Percentiles rank a stretch among this genome's conserved stretches.
Conservation (phyloP, 64 coral and sea anemone species). For the Astreopora myriophthalma region DNA sequence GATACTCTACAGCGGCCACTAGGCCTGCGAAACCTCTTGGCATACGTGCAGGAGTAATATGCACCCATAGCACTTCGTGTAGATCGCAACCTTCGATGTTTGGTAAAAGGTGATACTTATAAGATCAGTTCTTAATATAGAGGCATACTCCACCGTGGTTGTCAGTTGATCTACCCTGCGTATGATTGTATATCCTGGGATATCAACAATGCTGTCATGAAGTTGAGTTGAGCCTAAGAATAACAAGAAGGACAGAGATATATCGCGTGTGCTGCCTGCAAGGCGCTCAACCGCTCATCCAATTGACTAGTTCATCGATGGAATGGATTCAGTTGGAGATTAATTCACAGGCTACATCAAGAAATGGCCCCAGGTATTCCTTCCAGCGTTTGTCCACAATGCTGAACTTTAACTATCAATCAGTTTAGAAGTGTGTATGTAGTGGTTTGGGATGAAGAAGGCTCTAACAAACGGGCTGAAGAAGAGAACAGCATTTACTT, state of each 20-base stretch:
- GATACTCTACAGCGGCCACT: not conserved
- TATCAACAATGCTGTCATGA: no score
- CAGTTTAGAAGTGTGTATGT: slow-evolving; percentile 60
- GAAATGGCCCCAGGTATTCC: slow-evolving; percentile 67
- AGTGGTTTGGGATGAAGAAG: slow-evolving; percentile 70
- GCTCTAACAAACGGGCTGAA: slow-evolving; percentile 28
- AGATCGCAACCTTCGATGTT: not conserved
- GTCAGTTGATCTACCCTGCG: not conserved
- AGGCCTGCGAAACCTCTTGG: not conserved
- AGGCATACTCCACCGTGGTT: not conserved
- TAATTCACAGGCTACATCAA: slow-evolving; percentile 66
- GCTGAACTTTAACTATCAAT: slow-evolving; percentile 37
- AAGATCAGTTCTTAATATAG: not conserved
- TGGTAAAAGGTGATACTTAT: not conserved
- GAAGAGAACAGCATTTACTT: slow-evolving; percentile 36
- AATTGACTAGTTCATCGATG: slow-evolving; percentile 55
- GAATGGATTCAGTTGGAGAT: slow-evolving; percentile 52
- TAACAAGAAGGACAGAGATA: no score
- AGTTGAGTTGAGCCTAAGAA: no score
- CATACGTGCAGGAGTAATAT: slow-evolving; percentile 7
- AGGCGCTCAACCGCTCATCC: no score
- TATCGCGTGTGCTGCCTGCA: no score
- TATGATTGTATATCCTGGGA: no score
- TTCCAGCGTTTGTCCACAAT: slow-evolving; percentile 56
- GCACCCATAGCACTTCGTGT: slow-evolving; percentile 11